Conservation (phyloP, 92 coral and sea anemone genomes). For the Zoanthus gigantus region DNA sequence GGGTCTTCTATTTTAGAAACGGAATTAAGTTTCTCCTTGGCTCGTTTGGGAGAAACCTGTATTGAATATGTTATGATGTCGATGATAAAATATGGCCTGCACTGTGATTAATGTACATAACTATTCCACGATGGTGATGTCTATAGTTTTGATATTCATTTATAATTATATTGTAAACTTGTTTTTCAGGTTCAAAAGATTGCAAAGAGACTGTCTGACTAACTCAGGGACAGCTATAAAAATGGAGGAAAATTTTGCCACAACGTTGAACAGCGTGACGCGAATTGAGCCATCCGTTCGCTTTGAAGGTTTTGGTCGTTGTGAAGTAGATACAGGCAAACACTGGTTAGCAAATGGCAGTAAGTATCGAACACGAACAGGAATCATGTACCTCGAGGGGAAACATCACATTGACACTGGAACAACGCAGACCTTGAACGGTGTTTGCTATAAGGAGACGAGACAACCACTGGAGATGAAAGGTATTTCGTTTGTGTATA, state of each 20-base stretch:
- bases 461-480: constrained; percentile 34
- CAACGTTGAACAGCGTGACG: constrained; percentile 15
- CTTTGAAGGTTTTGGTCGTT: constrained; percentile 37
- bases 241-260: constrained; percentile 33
- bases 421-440: neutral
- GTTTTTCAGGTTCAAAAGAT: no score
- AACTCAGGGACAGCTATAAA: neutral
- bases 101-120: neutral
- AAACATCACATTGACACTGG: constrained; percentile 2
- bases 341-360: constrained; percentile 13
- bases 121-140: neutral
- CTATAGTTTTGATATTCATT: neutral
- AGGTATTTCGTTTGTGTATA: constrained; percentile 22
- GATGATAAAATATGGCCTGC: no score
- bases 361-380: constrained; percentile 5
- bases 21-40: no score
- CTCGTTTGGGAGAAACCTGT: no score
- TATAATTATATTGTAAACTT: no score
- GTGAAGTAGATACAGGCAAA: constrained; percentile 25
- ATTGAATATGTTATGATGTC: no score
- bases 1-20: no score
- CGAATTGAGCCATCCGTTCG: constrained; percentile 26
- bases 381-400: constrained; percentile 6
- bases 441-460: constrained; percentile 12
- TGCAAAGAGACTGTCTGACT: no score